phyloP scores from a whole-genome alignment of 2,797 vertebrate species.

The Malurus leucopterus region DNA sequence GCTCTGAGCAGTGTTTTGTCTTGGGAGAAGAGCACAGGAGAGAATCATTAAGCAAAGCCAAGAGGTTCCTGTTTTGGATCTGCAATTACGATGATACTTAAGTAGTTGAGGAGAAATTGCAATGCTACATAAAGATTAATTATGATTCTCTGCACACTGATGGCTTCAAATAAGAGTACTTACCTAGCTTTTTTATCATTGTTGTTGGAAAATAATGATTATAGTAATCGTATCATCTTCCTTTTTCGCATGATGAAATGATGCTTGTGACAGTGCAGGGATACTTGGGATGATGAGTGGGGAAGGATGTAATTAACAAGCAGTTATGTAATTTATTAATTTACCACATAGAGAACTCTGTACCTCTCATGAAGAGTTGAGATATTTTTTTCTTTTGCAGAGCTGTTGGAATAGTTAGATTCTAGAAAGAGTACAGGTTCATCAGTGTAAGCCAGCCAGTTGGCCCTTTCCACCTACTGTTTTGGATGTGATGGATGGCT shows the following conservation, averaged over 20 bases:
- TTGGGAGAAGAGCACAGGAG: not conserved
- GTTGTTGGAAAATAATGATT: slow-evolving; percentile 59
- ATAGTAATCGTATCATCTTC: slow-evolving; percentile 35
- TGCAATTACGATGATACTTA: not conserved
- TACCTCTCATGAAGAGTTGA: not conserved
- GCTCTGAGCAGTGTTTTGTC: not conserved
- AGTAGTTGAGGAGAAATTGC: not conserved
- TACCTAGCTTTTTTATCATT: not conserved
- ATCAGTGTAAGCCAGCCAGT: not conserved
- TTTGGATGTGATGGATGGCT: not conserved
- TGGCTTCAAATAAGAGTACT: slow-evolving; percentile 33
- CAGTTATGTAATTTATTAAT: slow-evolving; percentile 54
- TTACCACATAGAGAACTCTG: slow-evolving; percentile 10
- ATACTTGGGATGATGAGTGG: slow-evolving; percentile 25
- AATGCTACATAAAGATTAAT: slow-evolving; percentile 6
- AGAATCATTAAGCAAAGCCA: slow-evolving; percentile 6
- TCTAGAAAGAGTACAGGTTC: not conserved
- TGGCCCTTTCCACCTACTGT: not conserved
- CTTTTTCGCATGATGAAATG: not conserved
- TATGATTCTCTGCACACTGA: slow-evolving; percentile 7
- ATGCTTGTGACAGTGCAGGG: slow-evolving; percentile 22
- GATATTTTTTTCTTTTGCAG: not conserved
- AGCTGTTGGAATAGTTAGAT: not conserved
- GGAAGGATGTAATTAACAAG: slow-evolving; percentile 54
- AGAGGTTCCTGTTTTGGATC: slow-evolving; percentile 9